Evolutionary conservation across 2,797 vertebrate species (phyloP).

Genomic region (Pterois miles): DNA sequence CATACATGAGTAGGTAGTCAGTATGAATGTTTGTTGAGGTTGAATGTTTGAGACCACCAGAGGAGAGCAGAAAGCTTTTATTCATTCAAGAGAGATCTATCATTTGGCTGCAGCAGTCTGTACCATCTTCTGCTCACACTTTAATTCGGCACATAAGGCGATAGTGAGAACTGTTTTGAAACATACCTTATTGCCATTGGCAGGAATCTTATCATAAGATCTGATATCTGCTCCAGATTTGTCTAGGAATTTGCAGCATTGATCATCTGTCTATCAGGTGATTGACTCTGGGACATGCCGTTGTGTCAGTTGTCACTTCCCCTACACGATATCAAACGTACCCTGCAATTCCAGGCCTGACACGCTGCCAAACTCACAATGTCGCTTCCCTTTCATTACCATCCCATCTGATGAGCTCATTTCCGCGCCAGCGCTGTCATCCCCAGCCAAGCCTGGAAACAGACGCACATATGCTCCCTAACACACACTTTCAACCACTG

Average conservation of each 20-base stretch:
- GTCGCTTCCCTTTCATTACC: conserved; percentile 64
- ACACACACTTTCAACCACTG: conserved; percentile 52
- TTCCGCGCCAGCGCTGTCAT: conserved; percentile 56
- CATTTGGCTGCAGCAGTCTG: background rate
- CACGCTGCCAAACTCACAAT: conserved; percentile 52
- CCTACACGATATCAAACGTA: conserved; percentile 44
- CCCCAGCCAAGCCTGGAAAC: conserved; percentile 61
- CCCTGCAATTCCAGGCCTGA: conserved; percentile 28
- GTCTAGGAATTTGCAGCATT: conserved; percentile 13
- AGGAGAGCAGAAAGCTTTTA: background rate
- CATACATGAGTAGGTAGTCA: conserved; percentile 37
- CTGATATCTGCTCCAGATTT: conserved; percentile 5
- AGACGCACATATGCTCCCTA: conserved; percentile 41
- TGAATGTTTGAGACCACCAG: conserved; percentile 15
- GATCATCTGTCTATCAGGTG: conserved; percentile 31
- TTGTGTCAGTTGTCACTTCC: conserved; percentile 43
- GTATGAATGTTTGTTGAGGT: conserved; percentile 32
- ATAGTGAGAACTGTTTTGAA: background rate
- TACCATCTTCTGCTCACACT: background rate
- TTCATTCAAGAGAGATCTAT: background rate
- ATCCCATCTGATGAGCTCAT: conserved; percentile 72
- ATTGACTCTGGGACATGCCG: conserved; percentile 29
- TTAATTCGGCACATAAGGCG: background rate
- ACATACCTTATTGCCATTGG: background rate
- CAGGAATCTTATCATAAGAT: conserved; percentile 13